Conservation (phyloP, 2,797 vertebrate genomes). For the Cephalopachus bancanus region DNA sequence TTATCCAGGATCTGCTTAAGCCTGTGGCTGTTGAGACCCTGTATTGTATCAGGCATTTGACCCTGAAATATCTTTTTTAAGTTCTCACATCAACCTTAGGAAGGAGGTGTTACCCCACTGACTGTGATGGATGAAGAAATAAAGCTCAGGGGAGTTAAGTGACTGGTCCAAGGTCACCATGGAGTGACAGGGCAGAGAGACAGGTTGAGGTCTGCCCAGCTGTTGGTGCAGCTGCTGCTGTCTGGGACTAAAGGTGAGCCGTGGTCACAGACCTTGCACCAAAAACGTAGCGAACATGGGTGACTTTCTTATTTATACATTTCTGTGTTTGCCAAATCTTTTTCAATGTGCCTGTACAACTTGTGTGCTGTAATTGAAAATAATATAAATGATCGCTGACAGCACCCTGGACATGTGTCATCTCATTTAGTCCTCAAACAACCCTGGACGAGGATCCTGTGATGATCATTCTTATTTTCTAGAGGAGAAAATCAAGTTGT, state of each 20-base stretch:
- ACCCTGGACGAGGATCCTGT: not conserved
- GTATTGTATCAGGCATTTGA: not conserved
- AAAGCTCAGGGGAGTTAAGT: not conserved
- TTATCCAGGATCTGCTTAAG: accelerated
- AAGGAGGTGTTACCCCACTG: not conserved
- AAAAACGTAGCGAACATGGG: accelerated
- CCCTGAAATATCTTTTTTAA: not conserved
- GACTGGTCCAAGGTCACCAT: not conserved
- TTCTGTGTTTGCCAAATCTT: not conserved
- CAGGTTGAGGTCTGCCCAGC: not conserved
- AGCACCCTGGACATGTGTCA: too few species aligned
- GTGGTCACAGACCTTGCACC: not conserved
- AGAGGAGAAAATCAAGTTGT: not conserved
- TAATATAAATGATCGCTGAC: not conserved
- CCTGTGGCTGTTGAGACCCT: not conserved
- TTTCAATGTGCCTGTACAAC: not conserved
- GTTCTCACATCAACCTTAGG: not conserved
- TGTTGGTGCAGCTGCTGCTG: accelerated
- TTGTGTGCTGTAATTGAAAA: not conserved
- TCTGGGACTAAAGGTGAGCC: not conserved
- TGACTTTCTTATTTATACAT: not conserved
- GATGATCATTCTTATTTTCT: not conserved
- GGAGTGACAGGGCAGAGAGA: not conserved
- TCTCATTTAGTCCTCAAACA: not conserved
- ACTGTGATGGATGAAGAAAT: not conserved